Percentiles rank a stretch among this genome's conserved stretches.
Evolutionary conservation across 2,797 vertebrate species (phyloP).

Genomic region (Enteromius fasciolatus): DNA sequence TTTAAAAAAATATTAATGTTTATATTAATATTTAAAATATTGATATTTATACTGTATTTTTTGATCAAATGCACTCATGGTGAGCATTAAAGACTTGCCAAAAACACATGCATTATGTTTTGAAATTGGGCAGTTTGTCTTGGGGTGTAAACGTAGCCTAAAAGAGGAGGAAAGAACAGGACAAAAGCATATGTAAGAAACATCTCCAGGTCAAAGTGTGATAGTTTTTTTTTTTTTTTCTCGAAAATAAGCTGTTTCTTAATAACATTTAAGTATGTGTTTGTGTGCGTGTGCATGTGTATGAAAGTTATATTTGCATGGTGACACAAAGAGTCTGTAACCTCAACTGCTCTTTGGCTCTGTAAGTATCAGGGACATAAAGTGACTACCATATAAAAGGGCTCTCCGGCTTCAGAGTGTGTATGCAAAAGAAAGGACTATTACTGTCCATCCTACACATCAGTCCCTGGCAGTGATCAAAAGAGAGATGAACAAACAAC

Average conservation of each 20-base stretch:
- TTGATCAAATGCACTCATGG: background rate
- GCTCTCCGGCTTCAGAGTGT: background rate
- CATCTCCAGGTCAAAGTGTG: background rate
- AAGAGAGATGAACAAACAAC: constrained; percentile 25
- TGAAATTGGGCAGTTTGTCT: background rate
- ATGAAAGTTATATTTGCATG: background rate
- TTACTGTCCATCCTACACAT: constrained; percentile 3
- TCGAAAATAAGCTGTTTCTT: constrained; percentile 19
- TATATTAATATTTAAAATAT: background rate
- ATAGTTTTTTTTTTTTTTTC: background rate
- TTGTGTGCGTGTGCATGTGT: background rate
- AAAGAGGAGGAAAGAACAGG: background rate
- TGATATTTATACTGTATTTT: background rate
- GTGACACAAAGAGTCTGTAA: background rate
- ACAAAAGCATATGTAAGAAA: background rate
- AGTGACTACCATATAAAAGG: background rate
- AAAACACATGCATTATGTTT: background rate
- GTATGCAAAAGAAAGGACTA: constrained; percentile 4
- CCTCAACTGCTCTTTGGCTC: background rate
- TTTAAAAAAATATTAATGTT: background rate
- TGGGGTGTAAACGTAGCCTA: background rate
- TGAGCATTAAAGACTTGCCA: background rate
- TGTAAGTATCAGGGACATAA: constrained; percentile 16
- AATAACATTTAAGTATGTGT: background rate
- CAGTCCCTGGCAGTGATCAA: constrained; percentile 26